Evolutionary conservation across 2,113 vertebrate species (phyloP).

Genomic region (Xenotilapia leptura): DNA sequence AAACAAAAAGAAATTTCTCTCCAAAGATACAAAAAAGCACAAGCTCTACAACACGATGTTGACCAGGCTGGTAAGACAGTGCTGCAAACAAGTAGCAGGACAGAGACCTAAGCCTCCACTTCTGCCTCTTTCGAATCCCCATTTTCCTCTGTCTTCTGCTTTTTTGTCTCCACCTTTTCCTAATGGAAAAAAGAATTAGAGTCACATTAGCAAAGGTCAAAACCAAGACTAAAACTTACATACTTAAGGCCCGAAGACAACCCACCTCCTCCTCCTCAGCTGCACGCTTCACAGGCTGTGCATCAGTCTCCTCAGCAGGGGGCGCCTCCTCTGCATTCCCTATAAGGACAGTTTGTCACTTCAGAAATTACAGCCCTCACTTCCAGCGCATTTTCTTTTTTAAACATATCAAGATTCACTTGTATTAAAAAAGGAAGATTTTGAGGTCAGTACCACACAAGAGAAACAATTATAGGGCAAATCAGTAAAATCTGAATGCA

Average conservation of each 20-base stretch:
- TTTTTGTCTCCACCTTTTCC: constrained; percentile 77
- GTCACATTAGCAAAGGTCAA: not conserved
- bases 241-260: not conserved
- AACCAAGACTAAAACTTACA: not conserved
- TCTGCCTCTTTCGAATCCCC: constrained; percentile 76
- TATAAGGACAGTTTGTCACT: constrained; percentile 18
- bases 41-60: constrained; percentile 73
- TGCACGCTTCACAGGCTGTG: constrained; percentile 74
- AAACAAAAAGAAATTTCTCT: constrained; percentile 48
- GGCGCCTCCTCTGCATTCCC: constrained; percentile 62
- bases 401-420: not conserved
- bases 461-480: not conserved
- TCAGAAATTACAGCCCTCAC: not conserved
- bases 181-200: constrained; percentile 4
- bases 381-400: not conserved
- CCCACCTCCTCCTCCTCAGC: constrained; percentile 76
- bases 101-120: constrained; percentile 66
- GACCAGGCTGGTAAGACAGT: constrained; percentile 69
- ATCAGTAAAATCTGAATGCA: not conserved
- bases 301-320: constrained; percentile 69
- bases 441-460: not conserved
- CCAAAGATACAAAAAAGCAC: constrained; percentile 75
- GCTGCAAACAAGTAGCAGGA: constrained; percentile 51
- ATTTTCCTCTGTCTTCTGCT: constrained; percentile 80
- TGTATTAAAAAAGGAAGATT: not conserved